A percentile compares a stretch with the other conserved stretches of the same genome.
Evolutionary conservation across 2,888 invertebrate species (phyloP).

Genomic region (Acanthococcus lagerstroemiae): DNA sequence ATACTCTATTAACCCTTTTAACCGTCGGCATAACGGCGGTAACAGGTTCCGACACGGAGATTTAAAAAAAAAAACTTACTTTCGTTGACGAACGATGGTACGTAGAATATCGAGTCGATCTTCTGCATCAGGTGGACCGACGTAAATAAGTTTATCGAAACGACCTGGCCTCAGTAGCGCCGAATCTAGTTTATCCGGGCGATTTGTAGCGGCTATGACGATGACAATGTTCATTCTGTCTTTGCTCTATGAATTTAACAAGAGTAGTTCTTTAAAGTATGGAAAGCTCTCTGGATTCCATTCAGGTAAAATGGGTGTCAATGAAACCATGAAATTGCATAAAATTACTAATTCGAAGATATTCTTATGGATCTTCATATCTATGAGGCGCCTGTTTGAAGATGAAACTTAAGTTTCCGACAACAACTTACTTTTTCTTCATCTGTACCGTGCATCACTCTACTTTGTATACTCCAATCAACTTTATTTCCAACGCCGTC

Average conservation of each 20-base stretch:
- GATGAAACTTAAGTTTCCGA: no score
- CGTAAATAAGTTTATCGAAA: conserved; percentile 52
- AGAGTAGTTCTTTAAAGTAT: background rate
- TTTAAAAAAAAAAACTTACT: conserved; percentile 30
- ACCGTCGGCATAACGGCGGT: no score
- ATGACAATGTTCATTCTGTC: conserved; percentile 37
- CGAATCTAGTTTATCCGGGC: conserved; percentile 53
- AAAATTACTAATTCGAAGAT: no score
- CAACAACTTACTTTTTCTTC: background rate
- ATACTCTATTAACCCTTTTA: no score
- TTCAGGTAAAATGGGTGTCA: no score
- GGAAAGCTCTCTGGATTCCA: background rate
- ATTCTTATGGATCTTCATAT: no score
- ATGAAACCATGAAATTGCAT: no score
- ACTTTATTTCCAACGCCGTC: conserved; percentile 48
- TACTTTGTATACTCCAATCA: conserved; percentile 1
- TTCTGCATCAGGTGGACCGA: conserved; percentile 49
- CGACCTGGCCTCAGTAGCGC: conserved; percentile 54
- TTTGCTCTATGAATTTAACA: background rate
- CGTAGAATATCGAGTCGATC: conserved; percentile 47
- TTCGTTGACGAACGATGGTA: conserved; percentile 41
- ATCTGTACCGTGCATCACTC: background rate
- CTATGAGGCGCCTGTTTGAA: no score
- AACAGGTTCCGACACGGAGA: background rate
- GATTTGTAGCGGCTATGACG: conserved; percentile 56